A percentile compares a stretch with the other conserved stretches of the same genome.
Evolutionary conservation across 2,888 invertebrate genomes (phyloP).

Genomic region (Villa cingulata): DNA sequence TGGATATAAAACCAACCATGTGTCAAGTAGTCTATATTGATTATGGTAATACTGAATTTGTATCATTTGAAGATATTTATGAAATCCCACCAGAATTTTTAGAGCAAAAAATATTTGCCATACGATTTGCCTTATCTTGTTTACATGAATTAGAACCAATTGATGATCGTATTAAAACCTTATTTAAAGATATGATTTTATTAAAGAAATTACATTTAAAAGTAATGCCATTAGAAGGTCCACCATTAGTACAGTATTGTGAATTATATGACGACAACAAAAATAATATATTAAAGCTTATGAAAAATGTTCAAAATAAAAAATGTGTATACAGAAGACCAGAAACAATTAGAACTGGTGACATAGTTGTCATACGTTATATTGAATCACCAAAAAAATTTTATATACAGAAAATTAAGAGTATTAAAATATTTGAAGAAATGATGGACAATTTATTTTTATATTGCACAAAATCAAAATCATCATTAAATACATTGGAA

Average conservation of each 20-base stretch:
- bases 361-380: constrained; percentile 31
- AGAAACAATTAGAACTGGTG: constrained; percentile 23
- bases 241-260: constrained; percentile 61
- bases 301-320: constrained; percentile 25
- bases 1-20: constrained; percentile 53
- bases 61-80: constrained; percentile 56
- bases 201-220: constrained; percentile 49
- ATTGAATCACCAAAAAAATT: constrained; percentile 52
- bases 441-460: constrained; percentile 53
- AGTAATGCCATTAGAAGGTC: constrained; percentile 54
- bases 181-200: constrained; percentile 55
- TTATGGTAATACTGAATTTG: constrained; percentile 63
- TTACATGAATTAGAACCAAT: constrained; percentile 47
- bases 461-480: constrained; percentile 42
- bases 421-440: constrained; percentile 44
- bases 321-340: constrained; percentile 26
- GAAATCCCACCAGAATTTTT: constrained; percentile 61
- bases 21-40: constrained; percentile 70
- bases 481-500: constrained; percentile 37
- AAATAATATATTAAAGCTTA: constrained; percentile 38
- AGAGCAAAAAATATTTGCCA: constrained; percentile 58
- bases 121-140: constrained; percentile 58
- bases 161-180: constrained; percentile 47
- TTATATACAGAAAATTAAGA: constrained; percentile 54
- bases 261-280: constrained; percentile 50